phyloP scores from a whole-genome alignment of 2,797 vertebrate genomes.

The Dicrostonyx torquatus region DNA sequence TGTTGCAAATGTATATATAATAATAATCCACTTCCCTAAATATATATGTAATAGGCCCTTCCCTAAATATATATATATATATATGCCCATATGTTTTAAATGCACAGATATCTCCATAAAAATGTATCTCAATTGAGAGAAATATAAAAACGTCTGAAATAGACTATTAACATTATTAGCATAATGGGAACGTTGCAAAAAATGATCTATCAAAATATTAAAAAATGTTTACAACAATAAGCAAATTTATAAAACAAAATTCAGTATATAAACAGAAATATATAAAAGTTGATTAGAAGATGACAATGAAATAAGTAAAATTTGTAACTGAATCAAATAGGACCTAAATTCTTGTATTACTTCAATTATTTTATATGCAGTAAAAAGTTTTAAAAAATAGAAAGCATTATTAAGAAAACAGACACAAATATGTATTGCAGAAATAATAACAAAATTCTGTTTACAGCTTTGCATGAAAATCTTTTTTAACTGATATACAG shows the following conservation, averaged over 20 bases:
- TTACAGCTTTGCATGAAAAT: neutral
- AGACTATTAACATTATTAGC: neutral
- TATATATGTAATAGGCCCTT: too few relatives aligned
- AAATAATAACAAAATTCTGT: constrained; percentile 11
- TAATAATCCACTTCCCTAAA: neutral
- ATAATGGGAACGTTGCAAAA: neutral
- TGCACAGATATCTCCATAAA: neutral
- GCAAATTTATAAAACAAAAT: constrained; percentile 8
- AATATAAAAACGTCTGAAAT: neutral
- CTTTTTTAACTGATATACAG: neutral
- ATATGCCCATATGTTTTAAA: neutral
- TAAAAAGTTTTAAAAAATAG: neutral
- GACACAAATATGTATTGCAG: neutral
- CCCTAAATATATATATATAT: neutral
- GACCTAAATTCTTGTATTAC: neutral
- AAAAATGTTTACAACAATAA: neutral
- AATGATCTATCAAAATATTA: neutral
- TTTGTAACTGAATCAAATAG: constrained; percentile 20
- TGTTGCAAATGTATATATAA: neutral
- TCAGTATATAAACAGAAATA: neutral
- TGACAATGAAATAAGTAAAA: constrained; percentile 28
- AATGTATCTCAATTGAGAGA: neutral
- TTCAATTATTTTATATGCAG: neutral
- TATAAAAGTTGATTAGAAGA: constrained; percentile 23
- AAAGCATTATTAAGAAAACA: neutral